Evolutionary conservation across 1,140 invertebrate genomes (phyloP).

Genomic region (Papilio polyxenes): DNA sequence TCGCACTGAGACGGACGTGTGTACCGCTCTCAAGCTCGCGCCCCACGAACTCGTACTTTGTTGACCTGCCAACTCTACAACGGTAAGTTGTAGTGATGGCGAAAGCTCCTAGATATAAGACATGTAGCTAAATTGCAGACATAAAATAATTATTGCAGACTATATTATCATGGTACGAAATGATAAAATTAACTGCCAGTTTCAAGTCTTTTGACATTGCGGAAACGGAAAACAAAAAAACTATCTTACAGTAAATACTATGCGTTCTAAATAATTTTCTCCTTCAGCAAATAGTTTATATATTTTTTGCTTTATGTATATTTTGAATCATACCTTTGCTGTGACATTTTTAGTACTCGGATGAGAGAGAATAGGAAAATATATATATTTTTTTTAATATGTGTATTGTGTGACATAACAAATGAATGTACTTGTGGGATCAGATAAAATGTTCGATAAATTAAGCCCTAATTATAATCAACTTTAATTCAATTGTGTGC

Average conservation of each 20-base stretch:
- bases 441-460: background rate
- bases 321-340: background rate
- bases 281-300: background rate
- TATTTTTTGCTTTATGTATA: background rate
- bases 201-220: background rate
- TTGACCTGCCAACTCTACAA: slow-evolving; percentile 29
- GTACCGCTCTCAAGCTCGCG: background rate
- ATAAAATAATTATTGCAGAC: background rate
- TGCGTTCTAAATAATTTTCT: background rate
- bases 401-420: background rate
- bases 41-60: slow-evolving; percentile 1
- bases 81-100: slow-evolving; percentile 31
- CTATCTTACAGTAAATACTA: background rate
- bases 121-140: background rate
- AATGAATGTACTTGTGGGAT: background rate
- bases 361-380: background rate
- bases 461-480: background rate
- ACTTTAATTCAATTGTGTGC: too few species aligned
- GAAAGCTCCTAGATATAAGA: background rate
- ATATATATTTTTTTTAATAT: background rate
- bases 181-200: background rate
- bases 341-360: background rate
- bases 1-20: slow-evolving; percentile 58
- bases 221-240: background rate
- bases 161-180: background rate